phyloP scores from a whole-genome alignment of 2,888 invertebrate species.

The Unio pictorum region DNA sequence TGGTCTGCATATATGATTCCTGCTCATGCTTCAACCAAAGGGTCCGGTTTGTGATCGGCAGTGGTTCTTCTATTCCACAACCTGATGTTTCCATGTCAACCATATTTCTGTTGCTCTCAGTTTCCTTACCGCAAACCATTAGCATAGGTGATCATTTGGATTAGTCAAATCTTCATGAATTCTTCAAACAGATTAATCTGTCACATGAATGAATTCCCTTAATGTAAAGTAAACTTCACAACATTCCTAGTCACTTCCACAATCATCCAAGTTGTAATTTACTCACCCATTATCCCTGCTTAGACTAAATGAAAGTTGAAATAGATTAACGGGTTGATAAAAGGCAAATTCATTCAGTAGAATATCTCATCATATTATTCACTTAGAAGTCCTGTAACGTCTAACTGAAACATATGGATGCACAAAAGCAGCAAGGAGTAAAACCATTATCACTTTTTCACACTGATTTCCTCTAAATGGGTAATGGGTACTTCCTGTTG shows the following conservation, averaged over 20 bases:
- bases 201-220: background rate
- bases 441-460: no score
- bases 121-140: constrained; percentile 35
- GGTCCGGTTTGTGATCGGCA: constrained; percentile 40
- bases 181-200: background rate
- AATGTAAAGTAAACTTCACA: no score
- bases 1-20: constrained; percentile 47
- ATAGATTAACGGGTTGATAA: no score
- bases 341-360: no score
- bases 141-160: constrained; percentile 16
- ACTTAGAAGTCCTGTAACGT: no score
- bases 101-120: constrained; percentile 28
- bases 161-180: background rate
- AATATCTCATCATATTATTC: no score
- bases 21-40: constrained; percentile 55
- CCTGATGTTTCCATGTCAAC: constrained; percentile 37
- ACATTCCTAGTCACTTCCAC: background rate
- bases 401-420: no score
- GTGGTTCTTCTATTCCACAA: constrained; percentile 40
- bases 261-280: background rate
- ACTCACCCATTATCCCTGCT: no score
- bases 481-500: no score
- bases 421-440: no score
- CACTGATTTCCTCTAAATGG: no score
- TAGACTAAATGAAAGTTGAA: no score